Evolutionary conservation across 2,888 invertebrate species (phyloP), one percentile per base, ranked within the genome.

Genomic region (Oligia latruncula): DNA sequence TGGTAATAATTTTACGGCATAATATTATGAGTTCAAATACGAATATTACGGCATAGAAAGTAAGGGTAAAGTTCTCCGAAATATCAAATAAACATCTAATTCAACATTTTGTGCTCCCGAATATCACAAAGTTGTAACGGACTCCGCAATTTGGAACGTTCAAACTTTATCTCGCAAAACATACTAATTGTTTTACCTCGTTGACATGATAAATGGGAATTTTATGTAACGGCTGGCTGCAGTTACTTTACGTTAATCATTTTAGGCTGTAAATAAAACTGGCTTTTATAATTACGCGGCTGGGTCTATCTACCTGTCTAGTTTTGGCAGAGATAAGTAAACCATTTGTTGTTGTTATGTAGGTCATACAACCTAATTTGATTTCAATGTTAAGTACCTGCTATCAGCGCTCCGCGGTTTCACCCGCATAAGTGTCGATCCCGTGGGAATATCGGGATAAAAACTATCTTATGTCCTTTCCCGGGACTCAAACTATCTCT

Each of bases 51-150:
- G 23, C 43, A 73, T 76, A 80, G 68, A 84, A 79, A 65, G 77
- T 75, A 72, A 58, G 71, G 70, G 71, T n/a, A 83, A 88, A 88
- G 68, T 89, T 85, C 74, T 46, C 67, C 74, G 73, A 85, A 84
- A 86, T 89, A 85, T 82, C 80, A 88, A 89, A 89, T 85, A 88
- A 89, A 87, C 88, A 83, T 89, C 87, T 86, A 87, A 89, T 87
- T 78, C 72, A 85, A 89, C 75, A 81, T 87, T 82, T 85, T 78
- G 82, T 72, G 68, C 71, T 87, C 77, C 60, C 78, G 79, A 86
- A 86, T 83, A 88, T 82, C 76, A 72, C 78, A 81, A 87, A 82
- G 81, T 87, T 88, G 82, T 85, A 81, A 81, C 87, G 80, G 80
- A 84, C 72, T 88, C 87, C 70, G 89, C 83, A 89, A 82, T 87